These are phyloP conservation scores for Leucophora obtusa DNA, from an alignment of 2,888 invertebrate genomes.

Conservation along the genomic window DNA sequence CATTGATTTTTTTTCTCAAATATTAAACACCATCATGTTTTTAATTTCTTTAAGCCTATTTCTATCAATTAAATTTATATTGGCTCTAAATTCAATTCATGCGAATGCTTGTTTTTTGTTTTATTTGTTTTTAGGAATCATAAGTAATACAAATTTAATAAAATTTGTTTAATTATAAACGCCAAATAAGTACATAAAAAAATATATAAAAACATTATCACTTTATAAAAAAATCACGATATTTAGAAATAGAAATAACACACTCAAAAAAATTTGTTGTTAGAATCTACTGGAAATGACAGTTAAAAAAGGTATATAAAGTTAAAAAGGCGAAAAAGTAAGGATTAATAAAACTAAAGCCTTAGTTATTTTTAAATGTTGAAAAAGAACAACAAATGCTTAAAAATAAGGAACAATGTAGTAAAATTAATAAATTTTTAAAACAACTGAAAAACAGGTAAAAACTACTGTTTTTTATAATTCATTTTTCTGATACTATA, in stretches of 20 bases:
- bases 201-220: constrained; percentile 37
- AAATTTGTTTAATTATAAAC: constrained; percentile 17
- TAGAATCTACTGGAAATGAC: no score
- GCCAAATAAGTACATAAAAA: constrained; percentile 33
- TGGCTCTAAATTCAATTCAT: background rate
- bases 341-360: no score
- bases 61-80: background rate
- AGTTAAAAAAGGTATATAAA: no score
- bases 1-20: background rate
- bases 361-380: no score
- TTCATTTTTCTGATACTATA: no score
- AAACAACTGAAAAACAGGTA: no score
- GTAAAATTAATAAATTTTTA: no score
- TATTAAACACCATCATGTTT: background rate
- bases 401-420: no score
- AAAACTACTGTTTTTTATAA: no score
- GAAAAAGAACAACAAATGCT: no score
- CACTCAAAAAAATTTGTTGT: no score
- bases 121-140: constrained; percentile 31
- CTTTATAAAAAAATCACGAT: constrained; percentile 51
- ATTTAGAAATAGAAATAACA: constrained; percentile 53
- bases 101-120: background rate
- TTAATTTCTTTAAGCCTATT: background rate
- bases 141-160: constrained; percentile 25
- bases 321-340: no score